Evolutionary conservation across 1,140 invertebrate genomes (phyloP).

Genomic region (Nasonia longicornis): DNA sequence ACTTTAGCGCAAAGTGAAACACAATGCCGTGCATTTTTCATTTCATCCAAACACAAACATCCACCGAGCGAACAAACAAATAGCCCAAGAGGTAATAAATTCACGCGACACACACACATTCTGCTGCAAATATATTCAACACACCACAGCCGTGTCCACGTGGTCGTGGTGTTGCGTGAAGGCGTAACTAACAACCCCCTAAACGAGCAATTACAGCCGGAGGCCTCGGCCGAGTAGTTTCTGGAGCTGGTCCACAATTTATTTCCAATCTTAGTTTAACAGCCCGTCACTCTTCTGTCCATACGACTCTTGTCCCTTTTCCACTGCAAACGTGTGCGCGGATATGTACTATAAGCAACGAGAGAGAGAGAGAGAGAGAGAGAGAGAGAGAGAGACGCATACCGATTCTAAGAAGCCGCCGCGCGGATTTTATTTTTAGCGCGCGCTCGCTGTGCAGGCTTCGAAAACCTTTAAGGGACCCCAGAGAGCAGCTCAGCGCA

Average conservation of each 20-base stretch:
- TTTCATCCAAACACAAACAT: neutral
- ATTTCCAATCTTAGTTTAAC: conserved; percentile 30
- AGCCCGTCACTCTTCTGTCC: conserved; percentile 7
- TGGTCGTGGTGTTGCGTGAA: conserved; percentile 2
- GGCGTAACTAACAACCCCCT: conserved; percentile 57
- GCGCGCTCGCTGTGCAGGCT: neutral
- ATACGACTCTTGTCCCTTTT: neutral
- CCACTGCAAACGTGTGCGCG: neutral
- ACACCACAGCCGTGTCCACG: neutral
- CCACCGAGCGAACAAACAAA: neutral
- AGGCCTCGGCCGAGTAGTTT: conserved; percentile 12
- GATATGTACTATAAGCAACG: neutral
- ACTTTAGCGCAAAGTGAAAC: neutral
- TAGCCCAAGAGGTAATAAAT: neutral
- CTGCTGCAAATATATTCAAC: neutral
- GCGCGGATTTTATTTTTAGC: conserved; percentile 22
- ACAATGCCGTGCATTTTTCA: neutral
- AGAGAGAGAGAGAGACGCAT: neutral
- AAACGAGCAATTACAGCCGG: conserved; percentile 54
- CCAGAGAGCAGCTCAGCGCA: neutral
- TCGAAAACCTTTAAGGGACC: neutral
- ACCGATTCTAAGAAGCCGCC: conserved; percentile 17
- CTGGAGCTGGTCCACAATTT: conserved; percentile 12
- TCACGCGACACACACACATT: neutral
- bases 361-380: neutral